These are phyloP conservation scores for Drosophila carrolli DNA, from an alignment of 1,140 invertebrate genomes.

Conservation along the genomic window DNA sequence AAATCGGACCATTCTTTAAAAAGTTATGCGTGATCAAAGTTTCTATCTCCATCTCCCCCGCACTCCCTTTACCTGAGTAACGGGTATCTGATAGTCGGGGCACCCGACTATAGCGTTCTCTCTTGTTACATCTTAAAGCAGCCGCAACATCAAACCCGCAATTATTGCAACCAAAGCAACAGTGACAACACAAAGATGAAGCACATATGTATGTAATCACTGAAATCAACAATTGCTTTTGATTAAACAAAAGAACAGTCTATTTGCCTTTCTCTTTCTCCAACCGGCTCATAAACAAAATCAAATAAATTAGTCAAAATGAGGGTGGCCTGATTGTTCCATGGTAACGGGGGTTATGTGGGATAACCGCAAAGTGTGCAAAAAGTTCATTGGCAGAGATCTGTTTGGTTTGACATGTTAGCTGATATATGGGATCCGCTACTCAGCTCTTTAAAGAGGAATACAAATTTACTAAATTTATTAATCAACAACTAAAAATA, in stretches of 20 bases:
- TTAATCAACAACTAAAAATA: no score
- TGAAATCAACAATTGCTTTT: constrained; percentile 80
- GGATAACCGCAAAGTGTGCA: constrained; percentile 50
- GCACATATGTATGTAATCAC: constrained; percentile 58
- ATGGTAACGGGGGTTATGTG: constrained; percentile 17
- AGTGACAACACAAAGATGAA: constrained; percentile 38
- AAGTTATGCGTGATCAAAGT: no score
- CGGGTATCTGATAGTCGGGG: no score
- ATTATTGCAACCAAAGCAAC: constrained; percentile 35
- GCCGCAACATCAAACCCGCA: constrained; percentile 7
- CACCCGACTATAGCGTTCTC: no score
- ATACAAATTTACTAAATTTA: no score
- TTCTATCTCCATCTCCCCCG: no score
- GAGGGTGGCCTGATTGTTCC: constrained; percentile 70
- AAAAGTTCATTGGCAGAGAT: constrained; percentile 46
- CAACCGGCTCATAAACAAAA: constrained; percentile 53
- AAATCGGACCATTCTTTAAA: no score
- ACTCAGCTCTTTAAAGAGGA: not conserved
- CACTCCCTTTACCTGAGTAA: no score
- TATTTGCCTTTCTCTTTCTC: constrained; percentile 34
- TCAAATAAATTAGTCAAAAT: constrained; percentile 81
- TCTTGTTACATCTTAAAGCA: constrained; percentile 1
- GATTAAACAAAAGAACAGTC: constrained; percentile 75
- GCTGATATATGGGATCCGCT: constrained; percentile 27
- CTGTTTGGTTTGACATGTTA: constrained; percentile 29